Percentiles rank a stretch among this genome's conserved stretches.
Conservation (phyloP, 2,888 invertebrate species). For the Andricus curvator region DNA sequence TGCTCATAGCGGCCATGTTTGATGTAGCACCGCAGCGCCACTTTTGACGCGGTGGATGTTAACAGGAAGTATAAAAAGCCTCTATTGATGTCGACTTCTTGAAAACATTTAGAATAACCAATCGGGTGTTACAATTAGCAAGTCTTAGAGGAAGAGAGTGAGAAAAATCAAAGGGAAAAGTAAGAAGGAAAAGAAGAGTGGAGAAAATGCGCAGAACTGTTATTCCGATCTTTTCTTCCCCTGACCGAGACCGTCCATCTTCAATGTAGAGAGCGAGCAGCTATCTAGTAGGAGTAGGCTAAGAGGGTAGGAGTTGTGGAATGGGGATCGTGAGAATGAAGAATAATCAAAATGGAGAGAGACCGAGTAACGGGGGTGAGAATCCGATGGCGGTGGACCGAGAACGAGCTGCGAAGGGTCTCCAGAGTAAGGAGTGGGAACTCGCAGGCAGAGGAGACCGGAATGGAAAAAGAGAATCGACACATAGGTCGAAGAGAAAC, state of each 20-base stretch:
- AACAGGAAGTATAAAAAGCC: background rate
- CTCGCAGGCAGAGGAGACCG: slow-evolving; percentile 6
- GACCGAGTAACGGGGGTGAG: slow-evolving; percentile 33
- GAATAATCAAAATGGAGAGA: slow-evolving; percentile 18
- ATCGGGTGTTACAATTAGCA: slow-evolving; percentile 58
- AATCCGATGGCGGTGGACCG: slow-evolving; percentile 38
- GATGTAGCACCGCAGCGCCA: too few relatives aligned
- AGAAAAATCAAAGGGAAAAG: slow-evolving; percentile 4
- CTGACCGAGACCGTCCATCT: slow-evolving; percentile 51
- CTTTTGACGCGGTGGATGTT: too few relatives aligned
- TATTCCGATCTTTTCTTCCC: background rate
- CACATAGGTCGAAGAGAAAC: slow-evolving; percentile 47
- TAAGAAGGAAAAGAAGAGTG: background rate
- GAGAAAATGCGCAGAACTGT: slow-evolving; percentile 25
- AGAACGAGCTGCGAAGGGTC: slow-evolving; percentile 18
- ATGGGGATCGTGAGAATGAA: slow-evolving; percentile 6
- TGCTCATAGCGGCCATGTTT: too few relatives aligned
- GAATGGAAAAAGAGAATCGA: slow-evolving; percentile 46
- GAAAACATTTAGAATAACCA: slow-evolving; percentile 54
- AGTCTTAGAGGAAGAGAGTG: slow-evolving; percentile 38
- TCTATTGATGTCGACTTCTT: background rate
- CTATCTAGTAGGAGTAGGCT: slow-evolving; percentile 43
- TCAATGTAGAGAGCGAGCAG: slow-evolving; percentile 61
- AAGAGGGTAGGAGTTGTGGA: slow-evolving; percentile 16
- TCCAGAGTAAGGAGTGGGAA: slow-evolving; percentile 13